Conservation (phyloP, 30 jellyfish, hydroid and myxozoan species). For the Clytia hemisphaerica region DNA sequence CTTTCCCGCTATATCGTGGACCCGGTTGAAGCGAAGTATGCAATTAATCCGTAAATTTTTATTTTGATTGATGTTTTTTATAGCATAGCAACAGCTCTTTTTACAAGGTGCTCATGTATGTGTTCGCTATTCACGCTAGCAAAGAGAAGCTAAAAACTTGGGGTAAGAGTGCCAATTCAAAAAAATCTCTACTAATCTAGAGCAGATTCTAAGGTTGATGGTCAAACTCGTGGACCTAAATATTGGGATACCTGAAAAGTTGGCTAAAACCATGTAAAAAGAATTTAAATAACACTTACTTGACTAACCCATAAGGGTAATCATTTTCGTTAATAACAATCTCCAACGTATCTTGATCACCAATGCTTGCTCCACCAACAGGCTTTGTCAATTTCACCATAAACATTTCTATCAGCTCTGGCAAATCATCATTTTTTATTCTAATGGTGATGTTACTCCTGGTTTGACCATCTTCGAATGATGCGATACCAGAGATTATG, state of each 20-base stretch:
- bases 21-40: too few relatives aligned
- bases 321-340: slow-evolving; percentile 55
- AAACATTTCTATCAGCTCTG: slow-evolving; percentile 67
- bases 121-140: neutral
- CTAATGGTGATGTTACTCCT: slow-evolving; percentile 10
- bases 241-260: neutral
- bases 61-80: too few relatives aligned
- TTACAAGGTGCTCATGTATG: too few relatives aligned
- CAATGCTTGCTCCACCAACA: slow-evolving; percentile 78
- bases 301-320: slow-evolving; percentile 80
- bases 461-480: slow-evolving; percentile 43
- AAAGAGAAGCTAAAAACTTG: too few relatives aligned
- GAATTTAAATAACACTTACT: slow-evolving; percentile 14
- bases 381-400: slow-evolving; percentile 64
- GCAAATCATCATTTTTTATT: slow-evolving; percentile 53
- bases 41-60: too few relatives aligned
- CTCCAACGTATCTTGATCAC: slow-evolving; percentile 17
- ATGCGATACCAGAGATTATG: slow-evolving; percentile 55
- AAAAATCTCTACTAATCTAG: too few relatives aligned
- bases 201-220: neutral
- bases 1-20: too few relatives aligned
- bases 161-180: too few relatives aligned
- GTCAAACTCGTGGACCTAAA: neutral
- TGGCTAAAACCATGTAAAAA: neutral
- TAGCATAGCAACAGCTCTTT: too few relatives aligned